These are phyloP conservation scores for Buathra laborator DNA, from an alignment of 2,888 invertebrate genomes.

Conservation along the genomic window DNA sequence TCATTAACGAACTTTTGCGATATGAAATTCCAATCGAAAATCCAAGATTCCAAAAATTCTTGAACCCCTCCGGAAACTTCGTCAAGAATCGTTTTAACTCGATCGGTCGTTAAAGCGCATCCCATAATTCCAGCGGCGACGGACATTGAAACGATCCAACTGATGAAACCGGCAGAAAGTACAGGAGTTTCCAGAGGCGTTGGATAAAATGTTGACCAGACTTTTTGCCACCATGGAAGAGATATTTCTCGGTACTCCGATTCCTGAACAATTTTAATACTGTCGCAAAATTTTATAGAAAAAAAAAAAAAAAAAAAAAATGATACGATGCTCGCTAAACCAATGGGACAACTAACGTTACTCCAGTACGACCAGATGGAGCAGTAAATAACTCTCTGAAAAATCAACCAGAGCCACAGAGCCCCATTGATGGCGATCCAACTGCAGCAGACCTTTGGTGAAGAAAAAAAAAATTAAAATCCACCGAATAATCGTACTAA, in stretches of 20 bases:
- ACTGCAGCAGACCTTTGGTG: slow-evolving; percentile 74
- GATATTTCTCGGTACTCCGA: slow-evolving; percentile 74
- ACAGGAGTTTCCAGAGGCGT: slow-evolving; percentile 74
- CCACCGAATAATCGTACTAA: not conserved
- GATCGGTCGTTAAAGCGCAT: slow-evolving; percentile 63
- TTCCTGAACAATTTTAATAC: slow-evolving; percentile 70
- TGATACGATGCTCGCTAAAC: slow-evolving; percentile 1
- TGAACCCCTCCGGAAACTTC: slow-evolving; percentile 48
- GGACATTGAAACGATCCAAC: slow-evolving; percentile 81
- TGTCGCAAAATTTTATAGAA: slow-evolving; percentile 21
- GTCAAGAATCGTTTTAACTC: slow-evolving; percentile 49
- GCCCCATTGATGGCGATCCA: slow-evolving; percentile 77
- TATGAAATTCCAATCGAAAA: slow-evolving; percentile 42
- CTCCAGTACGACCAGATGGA: slow-evolving; percentile 80
- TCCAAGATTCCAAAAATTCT: slow-evolving; percentile 51
- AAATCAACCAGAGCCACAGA: slow-evolving; percentile 81
- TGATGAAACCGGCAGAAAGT: slow-evolving; percentile 80
- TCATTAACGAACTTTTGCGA: slow-evolving; percentile 54
- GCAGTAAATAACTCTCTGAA: slow-evolving; percentile 81
- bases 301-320: slow-evolving; percentile 8
- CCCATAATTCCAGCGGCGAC: slow-evolving; percentile 71
- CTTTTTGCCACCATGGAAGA: slow-evolving; percentile 81
- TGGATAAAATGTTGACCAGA: slow-evolving; percentile 81
- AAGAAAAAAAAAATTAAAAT: slow-evolving; percentile 3
- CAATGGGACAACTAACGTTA: slow-evolving; percentile 74